A percentile compares a stretch with the other conserved stretches of the same genome.
These are phyloP conservation scores for Apamea epomidion DNA, from an alignment of 2,888 invertebrate genomes.

Conservation along the genomic window DNA sequence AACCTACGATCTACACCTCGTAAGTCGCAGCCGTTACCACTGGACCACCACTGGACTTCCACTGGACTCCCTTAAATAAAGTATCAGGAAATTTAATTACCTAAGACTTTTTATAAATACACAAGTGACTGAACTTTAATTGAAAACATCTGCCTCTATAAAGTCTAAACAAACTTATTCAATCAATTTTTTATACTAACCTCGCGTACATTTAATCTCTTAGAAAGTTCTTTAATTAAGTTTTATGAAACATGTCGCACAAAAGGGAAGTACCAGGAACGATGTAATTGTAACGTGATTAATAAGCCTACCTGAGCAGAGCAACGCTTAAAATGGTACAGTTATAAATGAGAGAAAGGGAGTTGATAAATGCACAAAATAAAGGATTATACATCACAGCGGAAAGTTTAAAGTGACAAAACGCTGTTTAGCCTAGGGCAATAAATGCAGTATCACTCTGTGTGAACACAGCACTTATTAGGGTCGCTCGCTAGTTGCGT, in stretches of 20 bases:
- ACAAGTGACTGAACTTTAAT: conserved; percentile 10
- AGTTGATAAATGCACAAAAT: conserved; percentile 56
- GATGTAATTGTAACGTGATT: conserved; percentile 33
- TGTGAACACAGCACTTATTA: conserved; percentile 66
- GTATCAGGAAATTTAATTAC: neutral
- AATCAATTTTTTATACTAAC: conserved; percentile 1
- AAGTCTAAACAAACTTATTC: neutral
- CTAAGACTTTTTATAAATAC: neutral
- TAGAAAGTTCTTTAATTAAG: conserved; percentile 11
- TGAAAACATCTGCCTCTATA: conserved; percentile 10
- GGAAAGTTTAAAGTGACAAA: conserved; percentile 58
- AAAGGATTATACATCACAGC: conserved; percentile 46
- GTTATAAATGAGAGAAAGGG: conserved; percentile 48
- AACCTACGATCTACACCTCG: neutral
- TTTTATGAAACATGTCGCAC: conserved; percentile 6
- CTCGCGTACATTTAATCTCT: neutral
- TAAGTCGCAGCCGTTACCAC: neutral
- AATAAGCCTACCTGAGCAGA: conserved; percentile 33
- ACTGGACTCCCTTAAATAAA: no score
- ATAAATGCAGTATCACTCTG: conserved; percentile 64
- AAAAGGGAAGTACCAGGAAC: conserved; percentile 4
- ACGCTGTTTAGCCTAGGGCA: conserved; percentile 52
- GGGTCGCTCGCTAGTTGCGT: conserved; percentile 46
- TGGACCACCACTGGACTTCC: neutral
- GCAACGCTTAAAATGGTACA: conserved; percentile 12